Conservation (phyloP, 35 echinoderm and acorn worm species). For the Chiridota heheva region DNA sequence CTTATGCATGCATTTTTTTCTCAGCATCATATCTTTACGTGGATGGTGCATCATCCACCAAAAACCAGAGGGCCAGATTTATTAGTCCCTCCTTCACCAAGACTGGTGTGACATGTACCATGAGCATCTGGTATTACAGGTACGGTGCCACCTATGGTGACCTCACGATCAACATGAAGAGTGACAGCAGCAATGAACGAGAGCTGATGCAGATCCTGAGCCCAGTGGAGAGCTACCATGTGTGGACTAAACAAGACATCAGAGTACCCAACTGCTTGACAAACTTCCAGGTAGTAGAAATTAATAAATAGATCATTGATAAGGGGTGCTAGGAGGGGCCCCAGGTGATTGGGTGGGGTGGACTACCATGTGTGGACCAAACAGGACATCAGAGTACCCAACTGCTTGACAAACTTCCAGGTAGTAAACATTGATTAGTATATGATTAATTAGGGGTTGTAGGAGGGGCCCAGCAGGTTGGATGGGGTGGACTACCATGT, state of each 20-base stretch:
- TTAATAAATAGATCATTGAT: too few species aligned
- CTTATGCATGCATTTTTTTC: too few species aligned
- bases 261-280: conserved; percentile 12
- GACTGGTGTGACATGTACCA: conserved; percentile 26
- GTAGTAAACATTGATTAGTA: too few species aligned
- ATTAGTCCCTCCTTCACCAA: conserved; percentile 24
- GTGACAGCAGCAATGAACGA: background rate
- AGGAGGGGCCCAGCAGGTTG: too few species aligned
- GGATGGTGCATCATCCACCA: background rate
- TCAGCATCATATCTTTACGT: conserved; percentile 31
- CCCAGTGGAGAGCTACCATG: conserved; percentile 14
- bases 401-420: conserved; percentile 31
- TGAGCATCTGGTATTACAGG: conserved; percentile 52
- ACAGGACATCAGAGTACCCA: conserved; percentile 13
- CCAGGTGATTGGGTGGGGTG: too few species aligned
- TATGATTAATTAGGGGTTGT: too few species aligned
- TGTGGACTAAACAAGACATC: conserved; percentile 28
- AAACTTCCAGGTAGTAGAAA: conserved; percentile 38
- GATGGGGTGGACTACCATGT: conserved; percentile 25
- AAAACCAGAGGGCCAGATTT: conserved; percentile 23
- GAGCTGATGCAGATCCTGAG: background rate
- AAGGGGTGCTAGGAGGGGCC: too few species aligned
- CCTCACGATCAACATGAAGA: background rate
- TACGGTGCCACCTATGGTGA: conserved; percentile 26
- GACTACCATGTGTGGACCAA: conserved; percentile 36